Base-by-base conservation (phyloP, 2,888 invertebrate species). In the Stomorhina lunata region DNA sequence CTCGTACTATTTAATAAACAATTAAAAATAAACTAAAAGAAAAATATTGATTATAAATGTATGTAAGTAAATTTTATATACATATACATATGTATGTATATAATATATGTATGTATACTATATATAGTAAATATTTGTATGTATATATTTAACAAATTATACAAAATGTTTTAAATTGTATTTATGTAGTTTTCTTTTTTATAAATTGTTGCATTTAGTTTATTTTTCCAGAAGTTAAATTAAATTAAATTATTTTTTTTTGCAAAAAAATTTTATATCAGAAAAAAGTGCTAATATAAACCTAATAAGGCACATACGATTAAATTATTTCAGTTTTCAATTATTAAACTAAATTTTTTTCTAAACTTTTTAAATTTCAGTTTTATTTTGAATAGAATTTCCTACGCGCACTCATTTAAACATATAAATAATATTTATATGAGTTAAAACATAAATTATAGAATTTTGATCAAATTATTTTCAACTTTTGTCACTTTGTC, bases 221-320 rank as follows among this genome's bases (percentile, higher is more conserved):
- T 43, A 5, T n/a, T n/a, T 3, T n/a, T 40, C 34, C 6, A 20
- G 10, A 29, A 40, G 20, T 40, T n/a, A n/a, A n/a, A 37, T 66
- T 10, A 20, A 68, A 59, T 20, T 25, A 2, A 17, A 29, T 10
- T 55, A n/a, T n/a, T n/a, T n/a, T n/a, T n/a, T 40, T n/a, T 34
- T 61, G 17, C 27, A n/a, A 55, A 59, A 43, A 43, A 15, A 32
- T 66, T 34, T 45, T 32, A 17, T 29, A 63, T 55, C 45, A 2
- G 17, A 6, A 17, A 29, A 59, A 25, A 34, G 10, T 48, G 12
- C 12, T 48, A 65, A 71, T 29, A 88, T 89, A 90, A 90, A 89
- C 90, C 87, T 90, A 90, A 88, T 90, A 90, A 90, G 90, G 90
- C 90, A 90, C 90, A 89, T 87, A 87, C 32, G 79, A 71, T 88